Evolutionary conservation across 2,113 vertebrate species (phyloP), one percentile per base, ranked within the genome.

Genomic region (Pimephales promelas): DNA sequence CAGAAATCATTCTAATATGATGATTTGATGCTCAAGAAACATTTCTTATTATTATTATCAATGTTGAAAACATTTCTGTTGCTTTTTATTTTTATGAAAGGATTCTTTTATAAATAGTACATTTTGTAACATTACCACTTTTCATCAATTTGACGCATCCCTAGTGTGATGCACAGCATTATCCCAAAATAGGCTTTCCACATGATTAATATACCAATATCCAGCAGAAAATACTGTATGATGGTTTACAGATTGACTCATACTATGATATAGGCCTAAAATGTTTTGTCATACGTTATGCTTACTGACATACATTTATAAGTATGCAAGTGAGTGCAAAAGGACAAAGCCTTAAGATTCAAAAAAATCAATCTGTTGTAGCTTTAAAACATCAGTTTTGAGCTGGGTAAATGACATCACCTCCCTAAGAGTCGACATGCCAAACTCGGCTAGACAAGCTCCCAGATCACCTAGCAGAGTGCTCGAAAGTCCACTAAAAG

Each of bases 371-470:
- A 54, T 54, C 52, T 54, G 52, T 54, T 6, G 6, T 54, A 54
- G 5, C 52, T 54, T 54, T 22, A 6, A 54, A 22, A 28, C 54
- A 82, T 90, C 87, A 88, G 36, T 92, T 91, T 78, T 86, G 85
- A 91, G 76, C 85, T 83, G 88, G 86, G 85, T 16, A 61, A 76
- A 81, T 79, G 70, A 88, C 74, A 72, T 91, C 87, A 70, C 56
- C 54, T 56, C 88, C 85, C 77, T 86, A 57, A 57, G 82, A 88
- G 83, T 78, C 59, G 28, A 52, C 52, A 40, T 79, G 66, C 84
- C 84, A 83, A 34, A 64, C 82, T 87, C 79, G 79, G 61, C 86
- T 70, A 86, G 83, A 82, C 83, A 70, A 84, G 61, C 45, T 82
- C 81, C 86, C 72, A 24, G 20, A 24, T 77, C 52, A 77, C 52